Evolutionary conservation across 1,140 invertebrate species (phyloP).

Genomic region (Aradophagus sp.): DNA sequence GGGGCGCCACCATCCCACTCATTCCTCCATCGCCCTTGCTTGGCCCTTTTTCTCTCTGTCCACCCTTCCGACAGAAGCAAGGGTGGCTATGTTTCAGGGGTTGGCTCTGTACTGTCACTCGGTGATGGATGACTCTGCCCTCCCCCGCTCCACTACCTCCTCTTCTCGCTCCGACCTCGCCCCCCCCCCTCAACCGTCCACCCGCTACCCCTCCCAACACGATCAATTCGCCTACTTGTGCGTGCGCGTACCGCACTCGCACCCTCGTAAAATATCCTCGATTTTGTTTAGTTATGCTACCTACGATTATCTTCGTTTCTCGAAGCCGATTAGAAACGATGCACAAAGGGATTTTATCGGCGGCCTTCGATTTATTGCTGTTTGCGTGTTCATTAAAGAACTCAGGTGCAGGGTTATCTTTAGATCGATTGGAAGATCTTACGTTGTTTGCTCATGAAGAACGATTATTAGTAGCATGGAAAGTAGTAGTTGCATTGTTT

Average conservation of each 20-base stretch:
- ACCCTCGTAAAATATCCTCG: conserved; percentile 54
- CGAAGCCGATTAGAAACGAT: conserved; percentile 33
- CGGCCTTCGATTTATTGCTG: conserved; percentile 26
- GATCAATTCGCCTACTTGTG: conserved; percentile 71
- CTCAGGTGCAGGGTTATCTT: conserved; percentile 8
- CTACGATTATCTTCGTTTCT: conserved; percentile 31
- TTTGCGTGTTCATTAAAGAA: conserved; percentile 26
- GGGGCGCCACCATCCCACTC: conserved; percentile 55
- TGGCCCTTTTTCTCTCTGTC: conserved; percentile 60
- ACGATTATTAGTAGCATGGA: no score
- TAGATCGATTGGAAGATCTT: neutral
- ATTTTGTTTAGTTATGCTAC: conserved; percentile 51
- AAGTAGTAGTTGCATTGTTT: no score
- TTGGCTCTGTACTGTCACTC: conserved; percentile 71
- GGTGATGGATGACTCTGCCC: conserved; percentile 73
- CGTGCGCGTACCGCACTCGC: conserved; percentile 49
- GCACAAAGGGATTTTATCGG: conserved; percentile 39
- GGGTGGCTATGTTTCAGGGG: conserved; percentile 62
- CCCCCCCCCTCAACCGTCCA: no score
- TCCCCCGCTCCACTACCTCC: conserved; percentile 2
- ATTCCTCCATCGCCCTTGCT: conserved; percentile 41
- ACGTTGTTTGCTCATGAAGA: conserved; percentile 21
- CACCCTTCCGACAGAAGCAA: conserved; percentile 50
- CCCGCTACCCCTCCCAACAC: conserved; percentile 51
- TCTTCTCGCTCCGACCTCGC: conserved; percentile 8